Evolutionary conservation across 2,113 vertebrate species (phyloP).

Genomic region (Nycticebus coucang): DNA sequence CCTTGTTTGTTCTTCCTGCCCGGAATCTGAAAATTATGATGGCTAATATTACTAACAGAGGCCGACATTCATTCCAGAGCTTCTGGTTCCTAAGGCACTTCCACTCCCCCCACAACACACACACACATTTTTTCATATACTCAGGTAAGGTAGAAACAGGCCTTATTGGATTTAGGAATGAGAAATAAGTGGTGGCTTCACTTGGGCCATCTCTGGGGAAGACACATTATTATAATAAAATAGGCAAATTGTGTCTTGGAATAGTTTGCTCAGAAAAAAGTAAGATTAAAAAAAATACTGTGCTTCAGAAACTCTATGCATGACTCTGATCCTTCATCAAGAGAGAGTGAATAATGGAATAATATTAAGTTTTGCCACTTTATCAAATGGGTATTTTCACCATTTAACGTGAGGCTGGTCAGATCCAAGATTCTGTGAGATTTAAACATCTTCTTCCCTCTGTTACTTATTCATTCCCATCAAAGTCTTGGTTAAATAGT

Average conservation of each 20-base stretch:
- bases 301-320: conserved; percentile 38
- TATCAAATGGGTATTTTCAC: conserved; percentile 61
- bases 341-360: conserved; percentile 65
- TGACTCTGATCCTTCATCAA: conserved; percentile 59
- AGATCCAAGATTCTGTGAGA: conserved; percentile 35
- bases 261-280: conserved; percentile 61
- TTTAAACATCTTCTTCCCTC: conserved; percentile 51
- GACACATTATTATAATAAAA: conserved; percentile 49
- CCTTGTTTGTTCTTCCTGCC: background rate
- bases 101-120: too few species aligned
- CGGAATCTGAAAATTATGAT: background rate
- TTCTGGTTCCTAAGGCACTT: background rate
- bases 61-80: background rate
- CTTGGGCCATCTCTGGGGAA: conserved; percentile 33
- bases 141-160: conserved; percentile 1
- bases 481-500: conserved; percentile 51
- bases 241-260: conserved; percentile 45
- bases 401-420: conserved; percentile 41
- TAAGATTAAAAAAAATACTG: conserved; percentile 25
- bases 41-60: background rate
- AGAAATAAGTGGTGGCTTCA: conserved; percentile 45
- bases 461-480: conserved; percentile 52
- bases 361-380: conserved; percentile 56
- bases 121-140: background rate
- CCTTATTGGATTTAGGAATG: conserved; percentile 39